Evolutionary conservation across 2,888 invertebrate genomes (phyloP).

Genomic region (Drosophila subquinaria): DNA sequence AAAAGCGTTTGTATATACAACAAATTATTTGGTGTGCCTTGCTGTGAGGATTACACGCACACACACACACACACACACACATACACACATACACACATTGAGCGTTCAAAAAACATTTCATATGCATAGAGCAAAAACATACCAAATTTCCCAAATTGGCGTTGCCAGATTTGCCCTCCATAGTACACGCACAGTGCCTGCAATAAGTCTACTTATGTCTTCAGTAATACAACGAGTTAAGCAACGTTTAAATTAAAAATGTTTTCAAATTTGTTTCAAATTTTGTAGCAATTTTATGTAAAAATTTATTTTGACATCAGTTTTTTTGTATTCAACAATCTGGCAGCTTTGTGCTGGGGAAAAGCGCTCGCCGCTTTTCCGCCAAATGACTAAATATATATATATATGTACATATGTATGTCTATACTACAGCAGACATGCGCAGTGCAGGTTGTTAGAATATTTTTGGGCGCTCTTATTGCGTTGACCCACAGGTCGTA

Average conservation of each 20-base stretch:
- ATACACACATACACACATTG: conserved; percentile 34
- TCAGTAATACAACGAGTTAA: background rate
- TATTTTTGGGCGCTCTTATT: conserved; percentile 17
- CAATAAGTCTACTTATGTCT: background rate
- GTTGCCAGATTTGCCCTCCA: conserved; percentile 65
- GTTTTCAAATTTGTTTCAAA: background rate
- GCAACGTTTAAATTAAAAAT: background rate
- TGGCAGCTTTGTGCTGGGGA: conserved; percentile 64
- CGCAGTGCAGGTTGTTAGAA: conserved; percentile 30
- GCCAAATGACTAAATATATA: background rate
- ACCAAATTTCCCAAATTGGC: conserved; percentile 72
- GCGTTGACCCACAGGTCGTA: conserved; percentile 72
- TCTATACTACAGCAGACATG: conserved; percentile 33
- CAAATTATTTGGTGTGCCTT: conserved; percentile 72
- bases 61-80: conserved; percentile 17
- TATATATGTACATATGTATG: background rate
- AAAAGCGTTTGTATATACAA: conserved; percentile 75
- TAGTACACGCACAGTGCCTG: conserved; percentile 16
- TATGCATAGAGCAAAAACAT: conserved; percentile 57
- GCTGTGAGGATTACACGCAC: conserved; percentile 48
- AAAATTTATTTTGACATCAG: conserved; percentile 18
- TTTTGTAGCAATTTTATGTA: background rate
- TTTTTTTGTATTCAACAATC: conserved; percentile 29
- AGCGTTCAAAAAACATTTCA: conserved; percentile 39
- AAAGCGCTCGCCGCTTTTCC: conserved; percentile 64